Evolutionary conservation across 2,888 invertebrate genomes (phyloP).

Genomic region (Serripes groenlandicus): DNA sequence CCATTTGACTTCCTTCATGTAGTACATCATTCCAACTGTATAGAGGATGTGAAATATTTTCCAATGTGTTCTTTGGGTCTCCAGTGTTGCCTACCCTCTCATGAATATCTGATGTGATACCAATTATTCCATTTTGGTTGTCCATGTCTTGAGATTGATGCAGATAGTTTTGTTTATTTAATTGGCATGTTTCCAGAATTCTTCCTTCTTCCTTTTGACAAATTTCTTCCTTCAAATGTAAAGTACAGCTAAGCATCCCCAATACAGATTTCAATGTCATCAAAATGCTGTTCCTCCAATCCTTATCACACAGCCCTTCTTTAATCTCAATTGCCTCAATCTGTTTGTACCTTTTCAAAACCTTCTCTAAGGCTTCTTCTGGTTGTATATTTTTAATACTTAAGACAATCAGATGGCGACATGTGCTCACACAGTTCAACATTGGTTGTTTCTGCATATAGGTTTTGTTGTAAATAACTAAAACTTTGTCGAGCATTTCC

Average conservation of each 20-base stretch:
- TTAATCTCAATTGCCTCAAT: neutral
- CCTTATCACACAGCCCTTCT: neutral
- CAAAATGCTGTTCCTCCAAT: neutral
- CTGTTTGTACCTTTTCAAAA: neutral
- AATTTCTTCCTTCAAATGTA: neutral
- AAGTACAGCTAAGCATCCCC: neutral
- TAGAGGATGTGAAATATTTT: neutral
- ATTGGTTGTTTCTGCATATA: slow-evolving; percentile 11
- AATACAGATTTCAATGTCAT: neutral
- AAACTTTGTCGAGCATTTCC: neutral
- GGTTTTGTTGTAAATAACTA: neutral
- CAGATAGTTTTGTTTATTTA: neutral
- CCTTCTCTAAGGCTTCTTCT: neutral
- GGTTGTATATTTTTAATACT: neutral
- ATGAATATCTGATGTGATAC: neutral
- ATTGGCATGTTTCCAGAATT: neutral
- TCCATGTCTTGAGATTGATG: neutral
- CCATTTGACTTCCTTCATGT: neutral
- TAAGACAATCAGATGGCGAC: slow-evolving; percentile 7
- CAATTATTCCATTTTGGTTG: neutral
- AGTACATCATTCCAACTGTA: neutral
- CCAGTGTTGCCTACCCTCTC: neutral
- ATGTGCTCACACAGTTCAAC: neutral
- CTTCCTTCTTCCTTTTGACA: neutral
- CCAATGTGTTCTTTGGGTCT: neutral